Conservation (phyloP, 2,797 vertebrate genomes). For the Paramormyrops hopkinsi region DNA sequence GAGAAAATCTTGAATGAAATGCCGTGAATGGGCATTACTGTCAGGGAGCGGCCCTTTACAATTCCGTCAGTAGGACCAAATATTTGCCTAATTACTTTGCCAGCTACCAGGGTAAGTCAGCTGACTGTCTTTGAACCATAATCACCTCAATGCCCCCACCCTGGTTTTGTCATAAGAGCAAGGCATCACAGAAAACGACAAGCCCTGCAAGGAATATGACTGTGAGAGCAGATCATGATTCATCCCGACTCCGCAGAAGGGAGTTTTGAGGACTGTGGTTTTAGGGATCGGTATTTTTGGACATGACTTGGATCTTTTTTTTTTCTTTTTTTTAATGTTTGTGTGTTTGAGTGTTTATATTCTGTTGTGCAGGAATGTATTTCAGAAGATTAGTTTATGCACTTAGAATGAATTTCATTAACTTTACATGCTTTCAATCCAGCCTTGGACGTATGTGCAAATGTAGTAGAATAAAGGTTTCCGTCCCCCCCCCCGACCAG, state of each 20-base stretch:
- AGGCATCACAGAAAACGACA: neutral
- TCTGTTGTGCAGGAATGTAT: constrained; percentile 8
- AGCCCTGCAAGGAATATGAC: neutral
- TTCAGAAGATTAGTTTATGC: constrained; percentile 17
- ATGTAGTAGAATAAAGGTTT: neutral
- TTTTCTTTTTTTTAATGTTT: constrained; percentile 24
- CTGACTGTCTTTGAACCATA: neutral
- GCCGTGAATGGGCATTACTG: constrained; percentile 34
- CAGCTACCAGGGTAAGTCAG: neutral
- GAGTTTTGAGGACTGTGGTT: neutral
- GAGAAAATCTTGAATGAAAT: neutral
- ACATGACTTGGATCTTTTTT: constrained; percentile 9
- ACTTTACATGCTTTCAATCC: constrained; percentile 9
- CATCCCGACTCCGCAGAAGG: neutral
- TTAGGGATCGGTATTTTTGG: constrained; percentile 16
- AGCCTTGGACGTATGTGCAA: neutral
- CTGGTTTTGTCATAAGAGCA: neutral
- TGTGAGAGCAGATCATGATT: neutral
- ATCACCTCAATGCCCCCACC: neutral
- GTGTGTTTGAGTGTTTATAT: constrained; percentile 24
- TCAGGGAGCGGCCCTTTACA: constrained; percentile 32
- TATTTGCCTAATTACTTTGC: constrained; percentile 4
- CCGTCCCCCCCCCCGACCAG: neutral
- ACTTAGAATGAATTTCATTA: neutral
- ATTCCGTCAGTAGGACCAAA: constrained; percentile 1